Evolutionary conservation across 1,140 invertebrate species (phyloP).

Genomic region (Pectinophora gossypiella): DNA sequence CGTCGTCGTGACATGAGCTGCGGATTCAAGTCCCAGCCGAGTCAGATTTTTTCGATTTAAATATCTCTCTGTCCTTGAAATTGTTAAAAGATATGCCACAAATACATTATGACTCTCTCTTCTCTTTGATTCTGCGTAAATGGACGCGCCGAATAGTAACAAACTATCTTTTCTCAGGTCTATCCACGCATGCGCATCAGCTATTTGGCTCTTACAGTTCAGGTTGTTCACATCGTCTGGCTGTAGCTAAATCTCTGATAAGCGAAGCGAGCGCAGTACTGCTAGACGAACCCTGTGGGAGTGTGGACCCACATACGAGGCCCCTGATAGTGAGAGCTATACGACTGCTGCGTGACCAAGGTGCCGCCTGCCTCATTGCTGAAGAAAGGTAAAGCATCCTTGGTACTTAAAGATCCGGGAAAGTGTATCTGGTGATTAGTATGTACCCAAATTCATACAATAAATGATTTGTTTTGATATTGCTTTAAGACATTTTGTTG

Average conservation of each 20-base stretch:
- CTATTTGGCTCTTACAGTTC: not conserved
- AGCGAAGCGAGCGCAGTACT: not conserved
- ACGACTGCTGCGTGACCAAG: not conserved
- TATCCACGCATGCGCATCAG: not conserved
- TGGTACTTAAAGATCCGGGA: not conserved
- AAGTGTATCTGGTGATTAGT: not conserved
- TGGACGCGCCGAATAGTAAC: too few species aligned
- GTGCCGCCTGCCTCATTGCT: not conserved
- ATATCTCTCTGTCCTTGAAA: too few species aligned
- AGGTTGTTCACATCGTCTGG: not conserved
- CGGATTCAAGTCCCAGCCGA: too few species aligned
- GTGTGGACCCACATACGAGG: not conserved
- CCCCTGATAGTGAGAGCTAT: not conserved
- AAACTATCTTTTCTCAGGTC: too few species aligned
- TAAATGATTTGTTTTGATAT: too few species aligned
- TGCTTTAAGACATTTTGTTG: too few species aligned
- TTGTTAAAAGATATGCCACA: too few species aligned
- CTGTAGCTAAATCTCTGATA: not conserved
- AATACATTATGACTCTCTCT: too few species aligned
- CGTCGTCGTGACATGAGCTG: too few species aligned
- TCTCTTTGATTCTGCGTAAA: too few species aligned
- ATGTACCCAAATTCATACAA: too few species aligned
- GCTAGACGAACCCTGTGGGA: not conserved
- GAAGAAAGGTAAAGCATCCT: conserved; percentile 3
- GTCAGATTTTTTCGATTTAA: too few species aligned